Base-by-base conservation (phyloP, 1,140 invertebrate species). In the Drosophila sechellia region DNA sequence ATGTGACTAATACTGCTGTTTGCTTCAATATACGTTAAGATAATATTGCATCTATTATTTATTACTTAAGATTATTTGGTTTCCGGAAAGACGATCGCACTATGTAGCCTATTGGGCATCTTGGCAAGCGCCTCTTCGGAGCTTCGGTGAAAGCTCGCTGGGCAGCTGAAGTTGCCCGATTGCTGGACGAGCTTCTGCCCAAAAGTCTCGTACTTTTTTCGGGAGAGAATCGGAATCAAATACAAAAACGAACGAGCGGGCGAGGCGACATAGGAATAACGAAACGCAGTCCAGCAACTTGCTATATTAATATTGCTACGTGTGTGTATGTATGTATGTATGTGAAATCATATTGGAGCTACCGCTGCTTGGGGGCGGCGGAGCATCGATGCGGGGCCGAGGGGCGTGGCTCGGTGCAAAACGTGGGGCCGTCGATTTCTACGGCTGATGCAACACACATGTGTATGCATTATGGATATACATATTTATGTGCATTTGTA, bases 381-480 rank as follows among this genome's bases (percentile, higher is more conserved):
- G 59, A 74, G 71, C 49, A 56, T 42, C 20, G 74, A 37, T 22
- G 22, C n/a, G 34, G 34, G 15, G 12, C 35, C 20, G 25, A 39
- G 69, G 68, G 78, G 81, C 78, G 78, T 84, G 83, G 83, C 78
- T 31, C 63, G 75, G 65, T 73, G 79, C 61, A 63, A 81, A 81
- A 72, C 79, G 78, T 87, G 65, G 68, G 85, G 71, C 83, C 75
- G 83, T 61, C 79, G 83, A 86, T 87, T 86, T 87, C 83, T 86
- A 87, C 71, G 83, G 83, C 83, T 86, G 83, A 86, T 86, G 83
- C 83, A 86, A 86, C 83, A 86, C 79, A 81, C 83, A 85, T 74
- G 49, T 73, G 60, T 53, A 65, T 56, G 54, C 60, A 70, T 31
- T 49, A 66, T 42, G 34, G 27, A 68, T 49, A 43, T 43, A 37